Evolutionary conservation across 2,113 vertebrate genomes (phyloP), one percentile per base, ranked within the genome.

Genomic region (Phainopepla nitens): DNA sequence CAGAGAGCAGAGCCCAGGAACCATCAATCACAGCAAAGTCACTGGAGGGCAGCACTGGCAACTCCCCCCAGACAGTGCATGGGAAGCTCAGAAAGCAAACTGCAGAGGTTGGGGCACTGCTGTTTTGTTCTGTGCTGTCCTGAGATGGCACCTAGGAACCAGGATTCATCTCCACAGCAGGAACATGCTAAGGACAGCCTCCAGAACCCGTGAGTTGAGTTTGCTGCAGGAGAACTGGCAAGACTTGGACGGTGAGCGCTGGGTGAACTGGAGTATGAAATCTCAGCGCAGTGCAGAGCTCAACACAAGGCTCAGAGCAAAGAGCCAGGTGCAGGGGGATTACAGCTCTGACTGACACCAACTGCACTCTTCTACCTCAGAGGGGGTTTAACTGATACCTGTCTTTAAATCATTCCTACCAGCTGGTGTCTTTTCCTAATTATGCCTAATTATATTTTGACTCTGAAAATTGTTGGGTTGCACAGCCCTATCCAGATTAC

Each of bases 401-500:
- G 41, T 24, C 18, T 65, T 91, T 66, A 81, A 81, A 49, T 31
- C 42, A 6, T 25, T 65, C 41, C 42, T 58, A 35, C 39, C 82
- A 90, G 66, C 56, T 87, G 77, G 51, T 25, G 28, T 24, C 64
- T 76, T 92, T 68, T 65, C 77, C 65, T 87, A 79, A 91, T 91
- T 80, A 65, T 65, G n/a, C 45, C 54, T 78, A 77, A 94, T 91
- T 87, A 77, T 83, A 70, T 65, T 87, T 84, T 66, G 56, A 71
- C 47, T 47, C 33, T 54, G 53, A 87, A 85, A 90, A 71, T 68
- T 58, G 18, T 61, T 27, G n/a, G 78, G 51, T 66, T 35, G 45
- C 28, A 22, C 17, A 28, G 60, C 70, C 76, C 54, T 66, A 17
- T 56, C 45, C 36, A 53, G 56, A 82, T 78, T 61, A 65, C 12